Conservation (phyloP, 2,797 vertebrate genomes). For the Lagocephalus sceleratus region DNA sequence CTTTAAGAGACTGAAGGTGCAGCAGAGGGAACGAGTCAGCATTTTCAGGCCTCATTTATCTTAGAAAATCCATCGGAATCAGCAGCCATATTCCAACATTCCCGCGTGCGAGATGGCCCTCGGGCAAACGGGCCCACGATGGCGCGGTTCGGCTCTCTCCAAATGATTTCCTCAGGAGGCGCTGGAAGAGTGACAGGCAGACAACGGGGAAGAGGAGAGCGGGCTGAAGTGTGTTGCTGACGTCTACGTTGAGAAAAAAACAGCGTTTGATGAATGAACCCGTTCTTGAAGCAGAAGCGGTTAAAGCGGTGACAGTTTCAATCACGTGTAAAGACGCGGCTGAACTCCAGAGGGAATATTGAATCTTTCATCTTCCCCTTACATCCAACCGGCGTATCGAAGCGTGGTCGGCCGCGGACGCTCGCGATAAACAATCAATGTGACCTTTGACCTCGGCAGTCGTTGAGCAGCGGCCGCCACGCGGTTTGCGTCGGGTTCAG, state of each 20-base stretch:
- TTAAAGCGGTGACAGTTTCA: not conserved
- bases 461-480: no score
- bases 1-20: no score
- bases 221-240: not conserved
- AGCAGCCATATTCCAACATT: slow-evolving; percentile 12
- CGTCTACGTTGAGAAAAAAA: not conserved
- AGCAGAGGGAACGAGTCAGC: slow-evolving; percentile 1
- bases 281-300: not conserved
- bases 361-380: slow-evolving; percentile 2
- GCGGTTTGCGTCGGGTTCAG: no score
- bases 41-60: slow-evolving; percentile 3
- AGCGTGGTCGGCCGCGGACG: not conserved
- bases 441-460: no score
- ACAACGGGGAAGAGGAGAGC: not conserved
- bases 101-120: slow-evolving; percentile 7
- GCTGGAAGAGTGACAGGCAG: slow-evolving; percentile 16
- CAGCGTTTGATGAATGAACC: slow-evolving; percentile 3
- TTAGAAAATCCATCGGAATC: slow-evolving; percentile 25
- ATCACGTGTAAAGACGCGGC: not conserved
- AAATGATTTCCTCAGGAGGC: slow-evolving; percentile 26
- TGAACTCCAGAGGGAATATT: slow-evolving; percentile 21
- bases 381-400: not conserved
- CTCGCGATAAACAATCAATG: not conserved
- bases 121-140: slow-evolving; percentile 9
- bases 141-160: slow-evolving; percentile 17